These are phyloP conservation scores for Corydoras sp. DNA, from an alignment of 2,113 vertebrate species.

Conservation along the genomic window DNA sequence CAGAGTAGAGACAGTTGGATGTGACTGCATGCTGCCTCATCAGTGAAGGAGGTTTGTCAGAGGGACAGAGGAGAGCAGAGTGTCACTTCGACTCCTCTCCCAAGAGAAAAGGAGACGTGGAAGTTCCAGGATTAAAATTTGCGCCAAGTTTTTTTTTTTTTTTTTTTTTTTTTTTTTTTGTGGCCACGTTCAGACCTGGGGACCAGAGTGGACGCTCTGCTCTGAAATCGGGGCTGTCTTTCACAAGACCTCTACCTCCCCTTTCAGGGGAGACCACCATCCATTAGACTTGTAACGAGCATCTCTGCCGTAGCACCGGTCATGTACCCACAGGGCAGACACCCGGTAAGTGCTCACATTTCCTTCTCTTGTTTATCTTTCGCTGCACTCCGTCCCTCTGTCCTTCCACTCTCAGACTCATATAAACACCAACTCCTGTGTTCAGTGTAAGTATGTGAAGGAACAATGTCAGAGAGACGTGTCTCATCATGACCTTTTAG, in stretches of 20 bases:
- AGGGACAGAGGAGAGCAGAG: conserved; percentile 4
- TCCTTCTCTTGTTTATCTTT: conserved; percentile 8
- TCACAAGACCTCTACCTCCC: not conserved
- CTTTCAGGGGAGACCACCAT: no score
- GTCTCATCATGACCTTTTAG: no score
- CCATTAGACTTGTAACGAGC: no score
- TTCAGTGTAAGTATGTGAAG: no score
- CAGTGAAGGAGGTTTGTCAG: no score
- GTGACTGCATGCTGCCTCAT: no score
- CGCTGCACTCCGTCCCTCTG: conserved; percentile 20
- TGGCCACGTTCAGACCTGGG: conserved; percentile 39
- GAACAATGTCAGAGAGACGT: no score
- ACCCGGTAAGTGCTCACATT: conserved; percentile 1
- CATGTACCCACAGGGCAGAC: no score
- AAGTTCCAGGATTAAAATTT: conserved; percentile 34
- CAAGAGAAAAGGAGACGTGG: conserved; percentile 34
- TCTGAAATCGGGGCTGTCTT: conserved; percentile 31
- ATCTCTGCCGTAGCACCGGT: no score
- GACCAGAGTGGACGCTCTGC: conserved; percentile 39
- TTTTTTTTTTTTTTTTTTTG: conserved; percentile 35
- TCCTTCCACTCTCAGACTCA: no score
- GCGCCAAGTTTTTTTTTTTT: conserved; percentile 10
- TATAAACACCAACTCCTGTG: no score
- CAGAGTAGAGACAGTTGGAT: no score
- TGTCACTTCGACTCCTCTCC: conserved; percentile 21